Percentiles rank a stretch among this genome's conserved stretches.
Conservation (phyloP, 1,140 invertebrate species). For the Pissodes strobi region DNA sequence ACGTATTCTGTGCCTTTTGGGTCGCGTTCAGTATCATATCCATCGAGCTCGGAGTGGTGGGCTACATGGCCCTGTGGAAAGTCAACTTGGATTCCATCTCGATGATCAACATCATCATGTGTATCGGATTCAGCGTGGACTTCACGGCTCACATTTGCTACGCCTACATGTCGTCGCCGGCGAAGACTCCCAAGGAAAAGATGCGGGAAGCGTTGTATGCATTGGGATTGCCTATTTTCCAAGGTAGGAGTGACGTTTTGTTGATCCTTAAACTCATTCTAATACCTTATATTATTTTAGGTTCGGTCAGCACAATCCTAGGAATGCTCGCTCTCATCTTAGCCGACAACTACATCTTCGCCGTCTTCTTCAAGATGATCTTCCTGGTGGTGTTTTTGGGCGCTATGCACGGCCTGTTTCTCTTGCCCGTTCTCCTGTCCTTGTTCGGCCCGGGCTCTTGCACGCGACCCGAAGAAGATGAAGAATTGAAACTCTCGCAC, state of each 20-base stretch:
- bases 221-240: constrained; percentile 90
- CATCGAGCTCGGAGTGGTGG: constrained; percentile 92
- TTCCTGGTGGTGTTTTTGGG: constrained; percentile 95
- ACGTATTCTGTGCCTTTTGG: constrained; percentile 90
- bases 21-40: constrained; percentile 95
- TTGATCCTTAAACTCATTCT: too few species aligned
- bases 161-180: constrained; percentile 90
- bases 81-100: constrained; percentile 96
- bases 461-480: constrained; percentile 58
- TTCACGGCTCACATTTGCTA: constrained; percentile 98
- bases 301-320: constrained; percentile 89
- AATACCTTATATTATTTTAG: too few species aligned
- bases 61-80: constrained; percentile 95
- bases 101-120: constrained; percentile 99
- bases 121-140: constrained; percentile 96
- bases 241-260: too few species aligned
- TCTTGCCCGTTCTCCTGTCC: constrained; percentile 90
- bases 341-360: constrained; percentile 94
- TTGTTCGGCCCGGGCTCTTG: constrained; percentile 83
- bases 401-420: constrained; percentile 88
- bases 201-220: constrained; percentile 87
- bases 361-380: constrained; percentile 99
- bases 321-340: constrained; percentile 86
- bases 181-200: constrained; percentile 75
- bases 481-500: constrained; percentile 61